These are phyloP conservation scores for Plagodis dolabraria DNA, from an alignment of 2,888 invertebrate genomes.

Conservation along the genomic window DNA sequence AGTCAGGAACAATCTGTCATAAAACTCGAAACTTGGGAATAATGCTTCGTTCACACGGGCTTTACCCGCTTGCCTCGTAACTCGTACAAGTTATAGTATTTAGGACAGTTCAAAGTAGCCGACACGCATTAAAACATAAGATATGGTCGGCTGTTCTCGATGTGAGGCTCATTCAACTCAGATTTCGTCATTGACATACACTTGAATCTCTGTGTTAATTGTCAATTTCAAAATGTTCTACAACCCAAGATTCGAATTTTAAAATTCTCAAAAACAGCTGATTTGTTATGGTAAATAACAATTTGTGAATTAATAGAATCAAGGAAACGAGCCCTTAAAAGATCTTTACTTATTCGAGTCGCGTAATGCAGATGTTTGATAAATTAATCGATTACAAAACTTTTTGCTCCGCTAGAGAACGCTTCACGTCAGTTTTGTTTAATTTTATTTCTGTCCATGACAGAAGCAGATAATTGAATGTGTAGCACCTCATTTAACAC, in stretches of 20 bases:
- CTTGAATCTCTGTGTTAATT: conserved; percentile 23
- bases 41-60: conserved; percentile 63
- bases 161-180: conserved; percentile 70
- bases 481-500: conserved; percentile 23
- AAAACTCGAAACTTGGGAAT: conserved; percentile 51
- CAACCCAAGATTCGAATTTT: conserved; percentile 15
- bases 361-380: not conserved
- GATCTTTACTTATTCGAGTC: too few species aligned
- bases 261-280: not conserved
- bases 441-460: not conserved
- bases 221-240: conserved; percentile 27
- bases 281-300: too few species aligned
- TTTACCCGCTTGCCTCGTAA: conserved; percentile 70
- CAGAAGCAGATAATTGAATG: conserved; percentile 16
- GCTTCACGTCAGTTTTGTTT: not conserved
- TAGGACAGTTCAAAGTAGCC: conserved; percentile 79
- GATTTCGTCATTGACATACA: conserved; percentile 47
- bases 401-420: conserved; percentile 1
- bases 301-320: too few species aligned
- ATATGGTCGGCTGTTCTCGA: conserved; percentile 71
- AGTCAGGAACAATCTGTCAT: conserved; percentile 62
- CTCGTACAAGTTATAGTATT: conserved; percentile 80
- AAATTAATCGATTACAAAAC: not conserved
- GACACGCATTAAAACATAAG: conserved; percentile 77
- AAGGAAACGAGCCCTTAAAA: too few species aligned